phyloP scores from a whole-genome alignment of 2,113 vertebrate species.

The Pollachius pollachius region DNA sequence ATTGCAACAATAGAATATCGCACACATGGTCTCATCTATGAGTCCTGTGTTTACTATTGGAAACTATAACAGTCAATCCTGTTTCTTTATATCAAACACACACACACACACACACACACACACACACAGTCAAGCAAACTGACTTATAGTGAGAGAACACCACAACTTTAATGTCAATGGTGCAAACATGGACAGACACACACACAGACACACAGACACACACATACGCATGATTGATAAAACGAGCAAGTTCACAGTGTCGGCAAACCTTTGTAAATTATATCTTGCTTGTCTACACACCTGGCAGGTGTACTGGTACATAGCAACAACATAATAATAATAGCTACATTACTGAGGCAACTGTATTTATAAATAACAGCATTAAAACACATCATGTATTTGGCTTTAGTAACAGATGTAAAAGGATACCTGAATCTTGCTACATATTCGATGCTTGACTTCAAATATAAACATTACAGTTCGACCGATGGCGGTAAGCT shows the following conservation, averaged over 20 bases:
- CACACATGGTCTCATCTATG: conserved; percentile 25
- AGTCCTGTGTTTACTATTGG: conserved; percentile 11
- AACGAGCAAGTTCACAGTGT: conserved; percentile 54
- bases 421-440: conserved; percentile 69
- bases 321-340: conserved; percentile 26
- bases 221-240: conserved; percentile 2
- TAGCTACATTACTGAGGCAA: conserved; percentile 33
- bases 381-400: conserved; percentile 54
- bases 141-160: background rate
- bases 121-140: conserved; percentile 8
- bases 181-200: background rate
- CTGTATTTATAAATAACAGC: conserved; percentile 39
- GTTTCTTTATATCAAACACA: background rate
- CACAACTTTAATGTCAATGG: background rate
- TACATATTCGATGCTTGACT: conserved; percentile 55
- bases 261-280: conserved; percentile 45
- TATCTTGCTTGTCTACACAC: conserved; percentile 12
- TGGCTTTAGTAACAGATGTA: conserved; percentile 66
- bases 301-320: conserved; percentile 24
- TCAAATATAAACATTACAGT: conserved; percentile 40
- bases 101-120: conserved; percentile 23
- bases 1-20: conserved; percentile 45
- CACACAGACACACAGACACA: conserved; percentile 16
- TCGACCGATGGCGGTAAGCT: conserved; percentile 18
- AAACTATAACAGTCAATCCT: conserved; percentile 37